These are phyloP conservation scores for Gallinago jamesoni DNA, from an alignment of 2,113 vertebrate genomes.

Conservation along the genomic window DNA sequence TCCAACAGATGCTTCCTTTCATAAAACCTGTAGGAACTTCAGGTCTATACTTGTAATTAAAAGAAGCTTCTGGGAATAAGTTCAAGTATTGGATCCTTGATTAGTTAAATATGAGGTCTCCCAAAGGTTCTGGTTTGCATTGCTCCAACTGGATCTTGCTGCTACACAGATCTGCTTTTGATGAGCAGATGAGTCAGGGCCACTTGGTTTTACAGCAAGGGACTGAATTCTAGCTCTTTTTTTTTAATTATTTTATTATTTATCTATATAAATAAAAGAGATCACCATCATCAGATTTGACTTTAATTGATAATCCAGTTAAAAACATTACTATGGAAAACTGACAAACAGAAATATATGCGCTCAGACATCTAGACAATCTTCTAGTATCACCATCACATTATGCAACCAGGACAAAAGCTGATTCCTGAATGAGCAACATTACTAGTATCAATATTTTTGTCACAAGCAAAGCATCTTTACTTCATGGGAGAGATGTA, in stretches of 20 bases:
- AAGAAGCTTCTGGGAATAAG: neutral
- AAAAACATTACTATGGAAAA: neutral
- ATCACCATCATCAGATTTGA: neutral
- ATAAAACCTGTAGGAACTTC: neutral
- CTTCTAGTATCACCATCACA: neutral
- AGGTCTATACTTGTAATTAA: conserved; percentile 4
- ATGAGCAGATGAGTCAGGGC: neutral
- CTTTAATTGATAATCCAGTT: neutral
- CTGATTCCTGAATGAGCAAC: neutral
- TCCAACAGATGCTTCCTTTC: neutral
- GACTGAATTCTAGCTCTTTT: neutral
- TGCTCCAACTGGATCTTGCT: neutral
- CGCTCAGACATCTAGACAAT: neutral
- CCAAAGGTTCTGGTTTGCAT: neutral
- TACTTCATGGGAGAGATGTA: neutral
- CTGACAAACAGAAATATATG: neutral
- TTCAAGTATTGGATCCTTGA: neutral
- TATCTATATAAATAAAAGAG: neutral
- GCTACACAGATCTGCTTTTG: neutral
- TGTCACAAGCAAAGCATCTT: neutral
- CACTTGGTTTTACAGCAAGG: neutral
- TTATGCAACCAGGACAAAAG: neutral
- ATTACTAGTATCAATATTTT: neutral
- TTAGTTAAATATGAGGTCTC: conserved; percentile 6
- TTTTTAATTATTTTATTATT: neutral